A percentile compares a stretch with the other conserved stretches of the same genome.
Conservation (phyloP, 2,797 vertebrate genomes). For the Pangasius larnaudii region DNA sequence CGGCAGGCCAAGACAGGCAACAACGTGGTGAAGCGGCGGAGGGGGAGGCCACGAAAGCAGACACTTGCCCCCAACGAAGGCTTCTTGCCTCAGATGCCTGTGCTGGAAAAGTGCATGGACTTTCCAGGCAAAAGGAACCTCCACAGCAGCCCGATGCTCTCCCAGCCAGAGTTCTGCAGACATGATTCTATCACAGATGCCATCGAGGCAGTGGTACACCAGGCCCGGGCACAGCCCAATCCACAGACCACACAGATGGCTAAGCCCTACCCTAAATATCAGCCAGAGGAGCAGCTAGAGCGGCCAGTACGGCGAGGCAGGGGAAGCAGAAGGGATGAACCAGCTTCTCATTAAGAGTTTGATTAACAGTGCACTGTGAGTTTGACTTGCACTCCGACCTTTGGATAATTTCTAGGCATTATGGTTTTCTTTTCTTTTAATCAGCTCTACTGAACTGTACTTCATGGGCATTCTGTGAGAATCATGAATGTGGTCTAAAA, state of each 20-base stretch:
- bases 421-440: constrained; percentile 38
- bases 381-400: constrained; percentile 58
- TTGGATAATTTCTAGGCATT: constrained; percentile 60
- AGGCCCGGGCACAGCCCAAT: constrained; percentile 80
- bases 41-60: constrained; percentile 92
- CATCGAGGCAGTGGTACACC: constrained; percentile 94
- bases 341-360: constrained; percentile 71
- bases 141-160: constrained; percentile 78
- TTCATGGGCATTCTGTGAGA: constrained; percentile 64
- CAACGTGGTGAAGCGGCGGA: constrained; percentile 93
- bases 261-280: constrained; percentile 74
- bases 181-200: constrained; percentile 92
- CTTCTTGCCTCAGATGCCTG: constrained; percentile 90
- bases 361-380: constrained; percentile 61
- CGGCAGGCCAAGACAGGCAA: constrained; percentile 99
- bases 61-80: constrained; percentile 78
- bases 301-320: constrained; percentile 80
- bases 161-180: constrained; percentile 82
- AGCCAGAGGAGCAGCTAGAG: constrained; percentile 77
- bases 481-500: constrained; percentile 61
- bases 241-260: constrained; percentile 57
- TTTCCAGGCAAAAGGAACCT: constrained; percentile 86
- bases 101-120: constrained; percentile 93
- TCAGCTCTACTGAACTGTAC: constrained; percentile 48
- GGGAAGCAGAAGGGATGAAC: constrained; percentile 75